phyloP scores from a whole-genome alignment of 1,140 invertebrate genomes.

The Caenorhabditis inopinata region DNA sequence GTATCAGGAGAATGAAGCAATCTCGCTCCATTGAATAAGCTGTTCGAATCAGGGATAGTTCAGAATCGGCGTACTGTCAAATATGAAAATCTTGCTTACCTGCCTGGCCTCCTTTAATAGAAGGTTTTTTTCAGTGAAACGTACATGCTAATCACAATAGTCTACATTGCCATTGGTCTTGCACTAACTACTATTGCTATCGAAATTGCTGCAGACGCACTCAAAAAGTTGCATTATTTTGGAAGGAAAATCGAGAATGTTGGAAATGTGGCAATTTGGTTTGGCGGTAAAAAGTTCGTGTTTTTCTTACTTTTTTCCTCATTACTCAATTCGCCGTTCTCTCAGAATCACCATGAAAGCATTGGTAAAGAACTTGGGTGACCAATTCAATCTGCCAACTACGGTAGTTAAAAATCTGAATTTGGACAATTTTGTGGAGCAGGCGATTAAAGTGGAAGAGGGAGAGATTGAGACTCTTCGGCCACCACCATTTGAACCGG shows the following conservation, averaged over 20 bases:
- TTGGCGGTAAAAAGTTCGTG: conserved; percentile 62
- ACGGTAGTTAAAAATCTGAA: conserved; percentile 48
- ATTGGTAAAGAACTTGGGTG: conserved; percentile 64
- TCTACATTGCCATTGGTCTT: conserved; percentile 64
- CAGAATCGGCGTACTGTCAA: no score
- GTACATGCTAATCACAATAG: conserved; percentile 58
- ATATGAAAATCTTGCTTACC: no score
- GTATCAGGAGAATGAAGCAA: no score
- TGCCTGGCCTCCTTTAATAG: no score
- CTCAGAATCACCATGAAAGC: conserved; percentile 64
- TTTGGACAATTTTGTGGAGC: conserved; percentile 61
- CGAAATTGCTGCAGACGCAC: conserved; percentile 64
- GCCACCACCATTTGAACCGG: conserved; percentile 62
- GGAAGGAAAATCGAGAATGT: conserved; percentile 66
- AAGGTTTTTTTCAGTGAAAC: conserved; percentile 48
- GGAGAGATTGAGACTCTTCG: conserved; percentile 51
- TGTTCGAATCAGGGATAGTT: no score
- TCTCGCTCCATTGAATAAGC: no score
- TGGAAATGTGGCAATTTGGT: conserved; percentile 65
- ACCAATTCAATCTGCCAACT: conserved; percentile 62
- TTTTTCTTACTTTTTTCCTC: no score
- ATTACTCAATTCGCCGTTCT: not conserved
- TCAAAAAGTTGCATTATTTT: conserved; percentile 66
- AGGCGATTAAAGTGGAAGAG: conserved; percentile 64
- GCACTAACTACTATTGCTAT: conserved; percentile 65